Evolutionary conservation across 2,888 invertebrate species (phyloP).

Genomic region (Falcaria lacertinaria): DNA sequence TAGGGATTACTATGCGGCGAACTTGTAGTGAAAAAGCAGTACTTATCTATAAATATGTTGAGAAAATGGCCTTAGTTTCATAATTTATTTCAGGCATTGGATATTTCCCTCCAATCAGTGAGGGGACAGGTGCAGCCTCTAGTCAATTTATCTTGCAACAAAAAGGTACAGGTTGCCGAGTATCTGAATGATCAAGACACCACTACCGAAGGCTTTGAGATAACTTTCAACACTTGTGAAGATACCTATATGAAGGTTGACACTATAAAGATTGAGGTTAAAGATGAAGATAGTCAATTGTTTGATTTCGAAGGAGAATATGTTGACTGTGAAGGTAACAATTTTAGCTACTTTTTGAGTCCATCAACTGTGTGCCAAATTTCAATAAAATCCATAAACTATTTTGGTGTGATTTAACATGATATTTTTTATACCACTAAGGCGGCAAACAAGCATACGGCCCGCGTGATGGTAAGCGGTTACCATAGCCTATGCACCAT

Average conservation of each 20-base stretch:
- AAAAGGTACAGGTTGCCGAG: slow-evolving; percentile 1
- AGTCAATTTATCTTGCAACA: slow-evolving; percentile 16
- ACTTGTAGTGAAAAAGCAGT: no score
- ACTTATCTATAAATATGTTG: no score
- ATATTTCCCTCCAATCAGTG: slow-evolving; percentile 23
- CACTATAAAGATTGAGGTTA: slow-evolving; percentile 44
- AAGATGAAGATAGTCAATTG: slow-evolving; percentile 33
- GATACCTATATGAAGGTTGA: slow-evolving; percentile 11
- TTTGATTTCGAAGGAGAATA: slow-evolving; percentile 34
- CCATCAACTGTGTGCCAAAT: no score
- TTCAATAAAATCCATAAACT: no score
- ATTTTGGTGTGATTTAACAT: no score
- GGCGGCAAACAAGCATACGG: no score
- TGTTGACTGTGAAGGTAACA: slow-evolving; percentile 33
- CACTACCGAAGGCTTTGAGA: slow-evolving; percentile 17
- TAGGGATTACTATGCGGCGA: no score
- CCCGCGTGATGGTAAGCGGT: no score
- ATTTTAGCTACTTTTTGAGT: no score
- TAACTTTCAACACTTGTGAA: slow-evolving; percentile 16
- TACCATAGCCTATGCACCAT: no score
- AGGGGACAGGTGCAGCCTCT: slow-evolving; percentile 23
- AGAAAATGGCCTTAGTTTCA: no score
- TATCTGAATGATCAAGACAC: slow-evolving; percentile 26
- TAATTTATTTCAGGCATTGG: slow-evolving; percentile 28
- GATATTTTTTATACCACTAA: no score